Evolutionary conservation across 2,888 invertebrate genomes (phyloP).

Genomic region (Drosophila suboccidentalis): DNA sequence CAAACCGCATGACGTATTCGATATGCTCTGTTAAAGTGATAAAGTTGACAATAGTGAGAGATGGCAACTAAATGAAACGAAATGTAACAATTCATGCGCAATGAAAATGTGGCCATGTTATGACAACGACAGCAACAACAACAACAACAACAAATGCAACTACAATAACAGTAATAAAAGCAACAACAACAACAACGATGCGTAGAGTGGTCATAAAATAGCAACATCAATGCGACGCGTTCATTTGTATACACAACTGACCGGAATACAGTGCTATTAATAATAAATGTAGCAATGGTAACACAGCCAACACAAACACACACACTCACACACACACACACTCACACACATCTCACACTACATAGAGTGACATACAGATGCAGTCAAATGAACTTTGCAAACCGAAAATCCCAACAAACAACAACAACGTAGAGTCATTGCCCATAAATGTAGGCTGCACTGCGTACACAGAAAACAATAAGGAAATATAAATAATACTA

Average conservation of each 20-base stretch:
- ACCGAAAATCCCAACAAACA: conserved; percentile 57
- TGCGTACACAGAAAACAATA: conserved; percentile 26
- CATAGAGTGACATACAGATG: conserved; percentile 38
- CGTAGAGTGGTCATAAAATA: conserved; percentile 69
- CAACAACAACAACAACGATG: conserved; percentile 35
- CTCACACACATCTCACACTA: neutral
- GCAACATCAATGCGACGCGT: conserved; percentile 77
- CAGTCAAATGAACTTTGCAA: conserved; percentile 77
- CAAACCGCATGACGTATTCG: conserved; percentile 1
- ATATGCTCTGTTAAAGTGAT: conserved; percentile 6
- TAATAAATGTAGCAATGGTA: conserved; percentile 78
- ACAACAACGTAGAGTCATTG: conserved; percentile 25
- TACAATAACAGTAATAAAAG: conserved; percentile 10
- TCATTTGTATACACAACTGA: conserved; percentile 68
- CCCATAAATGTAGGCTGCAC: conserved; percentile 44
- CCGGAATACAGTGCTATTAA: conserved; percentile 81
- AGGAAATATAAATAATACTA: no score
- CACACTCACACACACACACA: conserved; percentile 9
- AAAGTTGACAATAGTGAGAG: conserved; percentile 24
- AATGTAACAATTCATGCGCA: conserved; percentile 60
- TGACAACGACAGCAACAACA: conserved; percentile 48
- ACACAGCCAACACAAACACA: conserved; percentile 28
- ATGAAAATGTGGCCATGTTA: conserved; percentile 70
- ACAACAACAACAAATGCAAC: conserved; percentile 28
- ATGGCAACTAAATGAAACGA: conserved; percentile 36